phyloP scores from a whole-genome alignment of 2,797 vertebrate genomes.

The Melanotaenia nigrans region DNA sequence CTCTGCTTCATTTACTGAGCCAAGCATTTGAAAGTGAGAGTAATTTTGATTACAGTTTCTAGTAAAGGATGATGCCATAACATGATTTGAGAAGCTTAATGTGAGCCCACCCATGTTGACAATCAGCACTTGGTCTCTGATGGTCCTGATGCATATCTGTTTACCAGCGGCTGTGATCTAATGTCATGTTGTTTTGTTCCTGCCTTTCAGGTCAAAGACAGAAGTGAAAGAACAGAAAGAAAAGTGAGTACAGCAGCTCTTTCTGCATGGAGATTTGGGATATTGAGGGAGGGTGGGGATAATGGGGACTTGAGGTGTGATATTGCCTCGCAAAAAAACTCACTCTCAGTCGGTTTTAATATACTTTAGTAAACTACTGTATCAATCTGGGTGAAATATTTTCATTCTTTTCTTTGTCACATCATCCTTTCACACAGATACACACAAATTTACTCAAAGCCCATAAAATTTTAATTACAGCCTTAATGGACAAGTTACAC shows the following conservation, averaged over 20 bases:
- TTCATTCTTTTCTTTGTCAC: neutral
- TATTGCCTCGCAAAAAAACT: constrained; percentile 52
- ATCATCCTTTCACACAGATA: constrained; percentile 8
- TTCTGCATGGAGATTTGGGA: constrained; percentile 56
- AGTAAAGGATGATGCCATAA: constrained; percentile 50
- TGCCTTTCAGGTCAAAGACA: constrained; percentile 91
- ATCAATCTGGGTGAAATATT: constrained; percentile 13
- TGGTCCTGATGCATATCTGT: constrained; percentile 62
- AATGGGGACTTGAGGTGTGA: constrained; percentile 64
- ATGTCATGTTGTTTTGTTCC: constrained; percentile 68
- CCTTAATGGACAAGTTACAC: constrained; percentile 11
- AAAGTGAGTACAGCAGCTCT: constrained; percentile 90
- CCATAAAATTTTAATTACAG: constrained; percentile 19
- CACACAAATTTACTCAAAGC: constrained; percentile 19
- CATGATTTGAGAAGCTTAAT: constrained; percentile 37
- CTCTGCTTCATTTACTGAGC: constrained; percentile 19
- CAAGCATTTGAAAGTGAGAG: constrained; percentile 53
- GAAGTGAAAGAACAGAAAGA: constrained; percentile 90
- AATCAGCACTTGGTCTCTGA: constrained; percentile 30
- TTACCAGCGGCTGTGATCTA: constrained; percentile 61
- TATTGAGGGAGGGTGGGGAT: constrained; percentile 25
- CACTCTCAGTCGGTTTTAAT: constrained; percentile 32
- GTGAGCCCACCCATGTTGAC: constrained; percentile 36
- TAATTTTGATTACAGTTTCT: constrained; percentile 51
- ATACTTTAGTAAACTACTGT: constrained; percentile 13